Evolutionary conservation across 2,797 vertebrate species (phyloP).

Genomic region (Intellagama lesueurii): DNA sequence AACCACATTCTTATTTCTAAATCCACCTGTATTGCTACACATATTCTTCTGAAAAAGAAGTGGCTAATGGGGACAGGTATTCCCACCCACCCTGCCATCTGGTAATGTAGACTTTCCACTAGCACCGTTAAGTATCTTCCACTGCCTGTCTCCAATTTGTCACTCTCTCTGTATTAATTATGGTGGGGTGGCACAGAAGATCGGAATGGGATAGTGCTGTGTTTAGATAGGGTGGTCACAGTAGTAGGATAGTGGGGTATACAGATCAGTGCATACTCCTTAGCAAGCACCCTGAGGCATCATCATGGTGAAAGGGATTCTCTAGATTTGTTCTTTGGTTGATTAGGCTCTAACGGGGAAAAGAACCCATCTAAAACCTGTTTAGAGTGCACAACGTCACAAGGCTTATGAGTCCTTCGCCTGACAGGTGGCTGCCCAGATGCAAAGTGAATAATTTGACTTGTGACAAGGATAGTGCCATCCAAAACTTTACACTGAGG

Average conservation of each 20-base stretch:
- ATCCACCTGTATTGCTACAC: not conserved
- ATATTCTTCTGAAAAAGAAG: not conserved
- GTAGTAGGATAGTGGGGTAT: not conserved
- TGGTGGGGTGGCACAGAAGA: not conserved
- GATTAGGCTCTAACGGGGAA: not conserved
- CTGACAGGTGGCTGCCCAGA: not conserved
- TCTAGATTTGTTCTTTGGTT: not conserved
- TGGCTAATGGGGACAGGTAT: not conserved
- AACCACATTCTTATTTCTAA: not conserved
- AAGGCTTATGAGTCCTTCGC: not conserved
- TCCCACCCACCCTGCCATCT: not conserved
- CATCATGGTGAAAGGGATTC: not conserved
- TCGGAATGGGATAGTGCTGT: not conserved
- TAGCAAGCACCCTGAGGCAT: not conserved
- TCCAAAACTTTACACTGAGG: not conserved
- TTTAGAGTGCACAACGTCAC: not conserved
- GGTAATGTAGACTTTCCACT: not conserved
- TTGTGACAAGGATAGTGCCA: not conserved
- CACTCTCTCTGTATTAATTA: not conserved
- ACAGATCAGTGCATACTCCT: not conserved
- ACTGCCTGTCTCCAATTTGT: no score
- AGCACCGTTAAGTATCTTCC: not conserved
- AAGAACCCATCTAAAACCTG: not conserved
- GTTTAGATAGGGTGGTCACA: not conserved
- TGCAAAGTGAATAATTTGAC: not conserved